Percentiles rank a stretch among this genome's conserved stretches.
Conservation (phyloP, 2,888 invertebrate species). For the Hofmannophila pseudospretella region DNA sequence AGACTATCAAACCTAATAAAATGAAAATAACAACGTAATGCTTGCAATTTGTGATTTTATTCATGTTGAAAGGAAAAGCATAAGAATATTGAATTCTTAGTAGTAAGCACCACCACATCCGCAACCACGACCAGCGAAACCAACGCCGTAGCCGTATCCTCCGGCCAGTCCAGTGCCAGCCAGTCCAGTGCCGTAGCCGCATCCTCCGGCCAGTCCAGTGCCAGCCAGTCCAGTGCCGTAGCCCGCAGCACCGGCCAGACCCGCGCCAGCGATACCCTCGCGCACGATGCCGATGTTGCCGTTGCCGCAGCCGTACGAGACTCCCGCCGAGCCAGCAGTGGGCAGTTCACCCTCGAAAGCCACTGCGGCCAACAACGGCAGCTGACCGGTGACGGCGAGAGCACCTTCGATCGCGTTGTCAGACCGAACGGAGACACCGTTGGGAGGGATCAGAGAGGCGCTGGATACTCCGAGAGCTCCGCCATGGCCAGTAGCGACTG, state of each 20-base stretch:
- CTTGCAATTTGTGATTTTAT: too few species aligned
- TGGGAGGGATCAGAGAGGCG: constrained; percentile 23
- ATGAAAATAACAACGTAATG: too few species aligned
- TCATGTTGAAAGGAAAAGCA: too few species aligned
- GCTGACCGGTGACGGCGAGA: constrained; percentile 21
- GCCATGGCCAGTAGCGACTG: constrained; percentile 2
- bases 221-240: not conserved
- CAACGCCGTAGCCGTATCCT: not conserved
- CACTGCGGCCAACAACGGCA: constrained; percentile 30
- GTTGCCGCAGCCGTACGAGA: constrained; percentile 11
- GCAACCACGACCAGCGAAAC: not conserved
- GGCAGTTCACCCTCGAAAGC: too few species aligned
- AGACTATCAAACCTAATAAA: too few species aligned
- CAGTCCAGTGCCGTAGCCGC: not conserved
- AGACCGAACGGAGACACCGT: constrained; percentile 27
- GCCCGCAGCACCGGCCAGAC: not conserved
- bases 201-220: not conserved
- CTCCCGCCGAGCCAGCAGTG: too few species aligned
- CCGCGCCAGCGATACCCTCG: too few species aligned
- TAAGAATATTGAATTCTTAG: too few species aligned
- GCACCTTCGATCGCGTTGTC: constrained; percentile 28
- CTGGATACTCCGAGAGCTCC: constrained; percentile 19
- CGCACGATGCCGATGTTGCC: too few species aligned
- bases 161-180: not conserved
- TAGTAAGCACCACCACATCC: not conserved